Conservation (phyloP, 2,888 invertebrate species). For the Ochlodes sylvanus region DNA sequence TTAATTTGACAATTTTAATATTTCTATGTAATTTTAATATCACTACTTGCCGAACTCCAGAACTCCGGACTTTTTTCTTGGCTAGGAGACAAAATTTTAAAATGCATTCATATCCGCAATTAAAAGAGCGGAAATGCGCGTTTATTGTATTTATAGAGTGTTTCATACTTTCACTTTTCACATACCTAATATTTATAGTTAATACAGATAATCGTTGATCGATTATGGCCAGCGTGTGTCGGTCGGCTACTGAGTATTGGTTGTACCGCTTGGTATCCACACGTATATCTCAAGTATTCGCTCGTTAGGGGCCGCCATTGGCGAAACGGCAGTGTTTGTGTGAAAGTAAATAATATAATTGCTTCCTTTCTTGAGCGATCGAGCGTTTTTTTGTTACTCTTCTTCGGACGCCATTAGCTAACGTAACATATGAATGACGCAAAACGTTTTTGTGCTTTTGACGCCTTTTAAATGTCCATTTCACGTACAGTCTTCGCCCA, state of each 20-base stretch:
- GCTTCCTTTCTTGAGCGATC: constrained; percentile 34
- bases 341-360: constrained; percentile 39
- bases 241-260: constrained; percentile 10
- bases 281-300: constrained; percentile 18
- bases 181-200: constrained; percentile 9
- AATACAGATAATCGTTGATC: constrained; percentile 9
- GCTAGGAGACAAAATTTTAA: no score
- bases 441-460: neutral
- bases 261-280: constrained; percentile 22
- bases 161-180: constrained; percentile 31
- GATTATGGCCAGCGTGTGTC: constrained; percentile 14
- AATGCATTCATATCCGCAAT: no score
- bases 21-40: no score
- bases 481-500: no score
- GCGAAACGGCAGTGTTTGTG: constrained; percentile 38
- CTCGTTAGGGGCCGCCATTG: constrained; percentile 31
- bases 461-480: neutral
- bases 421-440: constrained; percentile 6
- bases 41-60: no score
- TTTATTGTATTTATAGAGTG: no score
- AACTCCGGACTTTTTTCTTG: no score
- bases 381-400: constrained; percentile 20
- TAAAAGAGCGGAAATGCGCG: no score
- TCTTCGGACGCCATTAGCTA: constrained; percentile 18
- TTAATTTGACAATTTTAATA: no score